These are phyloP conservation scores for Thamnophis elegans DNA, from an alignment of 2,797 vertebrate species.

Conservation along the genomic window DNA sequence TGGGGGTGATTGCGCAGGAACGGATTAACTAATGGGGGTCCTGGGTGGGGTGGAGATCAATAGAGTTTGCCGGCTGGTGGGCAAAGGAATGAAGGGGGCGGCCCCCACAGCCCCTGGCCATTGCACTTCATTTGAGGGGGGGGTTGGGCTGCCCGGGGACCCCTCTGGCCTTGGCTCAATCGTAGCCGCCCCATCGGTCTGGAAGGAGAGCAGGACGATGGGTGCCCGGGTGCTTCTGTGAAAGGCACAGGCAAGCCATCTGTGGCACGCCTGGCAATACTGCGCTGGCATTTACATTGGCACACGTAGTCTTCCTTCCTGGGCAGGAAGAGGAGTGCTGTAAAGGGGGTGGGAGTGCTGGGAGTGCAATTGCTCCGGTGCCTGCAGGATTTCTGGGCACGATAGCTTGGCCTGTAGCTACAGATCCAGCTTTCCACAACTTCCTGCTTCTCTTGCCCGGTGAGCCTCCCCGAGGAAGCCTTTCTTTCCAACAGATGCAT, in stretches of 20 bases:
- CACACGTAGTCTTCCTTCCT: background rate
- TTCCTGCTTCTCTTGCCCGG: background rate
- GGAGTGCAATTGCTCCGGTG: rapidly evolving
- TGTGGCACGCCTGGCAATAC: background rate
- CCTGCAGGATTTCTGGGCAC: background rate
- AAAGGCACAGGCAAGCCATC: background rate
- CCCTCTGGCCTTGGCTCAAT: background rate
- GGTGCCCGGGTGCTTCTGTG: background rate
- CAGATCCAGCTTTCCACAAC: background rate
- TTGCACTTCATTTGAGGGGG: background rate
- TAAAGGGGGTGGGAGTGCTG: no score
- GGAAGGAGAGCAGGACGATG: background rate
- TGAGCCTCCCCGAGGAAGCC: no score
- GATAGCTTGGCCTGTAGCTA: background rate
- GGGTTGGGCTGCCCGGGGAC: background rate
- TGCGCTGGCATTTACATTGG: background rate
- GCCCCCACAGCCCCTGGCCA: background rate
- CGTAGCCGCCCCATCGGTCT: background rate
- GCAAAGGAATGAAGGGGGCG: background rate
- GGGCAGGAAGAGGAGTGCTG: background rate
- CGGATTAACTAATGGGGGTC: background rate
- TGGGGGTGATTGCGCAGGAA: background rate
- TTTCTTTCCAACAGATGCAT: background rate
- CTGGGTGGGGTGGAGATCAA: background rate
- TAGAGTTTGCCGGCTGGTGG: background rate